Conservation (phyloP, 2,888 invertebrate species). For the Osedax frankpressi region DNA sequence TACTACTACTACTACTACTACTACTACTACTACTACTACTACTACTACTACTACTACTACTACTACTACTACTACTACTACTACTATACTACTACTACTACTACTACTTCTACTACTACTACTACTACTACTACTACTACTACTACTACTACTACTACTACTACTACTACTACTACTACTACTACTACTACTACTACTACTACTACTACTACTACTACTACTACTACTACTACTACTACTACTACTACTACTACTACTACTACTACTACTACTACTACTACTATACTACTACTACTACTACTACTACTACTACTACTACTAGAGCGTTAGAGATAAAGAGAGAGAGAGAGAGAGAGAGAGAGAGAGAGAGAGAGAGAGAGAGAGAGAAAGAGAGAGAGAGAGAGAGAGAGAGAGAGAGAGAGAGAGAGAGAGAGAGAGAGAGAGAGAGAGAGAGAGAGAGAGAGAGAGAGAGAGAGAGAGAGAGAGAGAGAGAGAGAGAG, state of each 20-base stretch:
- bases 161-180: slow-evolving; percentile 21
- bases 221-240: slow-evolving; percentile 8
- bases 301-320: neutral
- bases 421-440: too few relatives aligned
- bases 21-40: slow-evolving; percentile 21
- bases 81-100: slow-evolving; percentile 19
- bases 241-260: neutral
- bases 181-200: slow-evolving; percentile 19
- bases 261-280: neutral
- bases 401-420: too few relatives aligned
- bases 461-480: too few relatives aligned
- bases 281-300: neutral
- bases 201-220: slow-evolving; percentile 20
- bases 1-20: slow-evolving; percentile 22
- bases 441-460: too few relatives aligned
- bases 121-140: slow-evolving; percentile 20
- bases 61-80: slow-evolving; percentile 17
- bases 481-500: too few relatives aligned
- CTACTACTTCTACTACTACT: slow-evolving; percentile 20
- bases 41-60: slow-evolving; percentile 20
- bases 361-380: too few relatives aligned
- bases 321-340: too few relatives aligned
- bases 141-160: slow-evolving; percentile 13
- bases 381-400: too few relatives aligned
- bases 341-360: too few relatives aligned